A percentile compares a stretch with the other conserved stretches of the same genome.
phyloP scores from a whole-genome alignment of 2,113 vertebrate species.

The Rhynchomys soricoides region DNA sequence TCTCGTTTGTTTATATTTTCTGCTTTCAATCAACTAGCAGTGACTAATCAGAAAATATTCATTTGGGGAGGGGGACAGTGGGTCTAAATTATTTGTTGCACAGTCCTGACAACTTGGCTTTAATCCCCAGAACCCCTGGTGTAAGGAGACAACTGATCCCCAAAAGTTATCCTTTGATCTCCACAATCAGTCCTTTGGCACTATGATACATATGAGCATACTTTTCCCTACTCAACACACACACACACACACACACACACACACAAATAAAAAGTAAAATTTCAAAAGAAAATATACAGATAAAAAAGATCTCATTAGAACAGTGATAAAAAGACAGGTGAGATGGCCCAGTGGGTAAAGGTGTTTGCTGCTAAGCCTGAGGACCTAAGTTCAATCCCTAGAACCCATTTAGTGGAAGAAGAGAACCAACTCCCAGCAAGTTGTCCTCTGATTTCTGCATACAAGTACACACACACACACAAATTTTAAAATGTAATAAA shows the following conservation, averaged over 20 bases:
- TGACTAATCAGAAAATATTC: neutral
- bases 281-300: neutral
- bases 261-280: neutral
- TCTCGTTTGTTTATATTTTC: neutral
- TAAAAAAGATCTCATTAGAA: neutral
- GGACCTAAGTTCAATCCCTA: neutral
- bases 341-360: neutral
- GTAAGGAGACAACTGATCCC: neutral
- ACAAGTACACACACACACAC: neutral
- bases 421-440: neutral
- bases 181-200: neutral
- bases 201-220: neutral
- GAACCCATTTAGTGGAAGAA: neutral
- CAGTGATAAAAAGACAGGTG: neutral
- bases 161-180: neutral
- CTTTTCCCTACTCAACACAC: neutral
- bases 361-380: neutral
- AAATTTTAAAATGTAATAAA: neutral
- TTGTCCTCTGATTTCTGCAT: neutral
- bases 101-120: neutral
- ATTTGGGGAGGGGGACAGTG: neutral
- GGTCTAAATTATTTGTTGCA: neutral
- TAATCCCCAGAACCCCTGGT: neutral
- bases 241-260: neutral
- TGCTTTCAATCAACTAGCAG: neutral